A percentile compares a stretch with the other conserved stretches of the same genome.
phyloP scores from a whole-genome alignment of 2,113 vertebrate genomes.

The Fregata magnificens region DNA sequence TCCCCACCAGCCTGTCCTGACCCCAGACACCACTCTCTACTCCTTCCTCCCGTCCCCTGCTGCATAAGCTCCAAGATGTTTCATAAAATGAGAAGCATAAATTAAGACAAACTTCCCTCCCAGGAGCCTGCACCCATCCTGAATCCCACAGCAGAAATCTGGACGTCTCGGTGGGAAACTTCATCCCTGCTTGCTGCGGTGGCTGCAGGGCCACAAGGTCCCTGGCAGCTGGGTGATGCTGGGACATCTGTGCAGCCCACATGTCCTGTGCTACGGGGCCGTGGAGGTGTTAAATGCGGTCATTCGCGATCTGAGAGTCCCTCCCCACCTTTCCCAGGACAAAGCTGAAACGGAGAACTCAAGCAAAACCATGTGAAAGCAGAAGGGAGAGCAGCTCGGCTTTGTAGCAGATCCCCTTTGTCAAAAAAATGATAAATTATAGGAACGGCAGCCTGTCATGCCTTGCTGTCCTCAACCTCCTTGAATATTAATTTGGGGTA shows the following conservation, averaged over 20 bases:
- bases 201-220: not conserved
- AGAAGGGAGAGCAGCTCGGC: not conserved
- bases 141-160: not conserved
- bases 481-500: not conserved
- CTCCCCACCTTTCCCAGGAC: not conserved
- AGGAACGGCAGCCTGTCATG: not conserved
- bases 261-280: rapidly evolving
- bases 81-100: not conserved
- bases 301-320: not conserved
- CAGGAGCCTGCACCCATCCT: not conserved
- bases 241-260: not conserved
- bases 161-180: not conserved
- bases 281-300: not conserved
- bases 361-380: not conserved
- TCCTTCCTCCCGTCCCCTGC: not conserved
- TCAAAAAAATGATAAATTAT: not conserved
- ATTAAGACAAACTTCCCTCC: not conserved
- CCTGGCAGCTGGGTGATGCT: not conserved
- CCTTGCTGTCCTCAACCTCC: not conserved
- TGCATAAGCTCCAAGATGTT: rapidly evolving
- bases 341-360: not conserved
- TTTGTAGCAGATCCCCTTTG: not conserved
- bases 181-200: rapidly evolving
- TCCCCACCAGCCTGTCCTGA: not conserved
- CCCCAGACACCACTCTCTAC: not conserved